phyloP scores from a whole-genome alignment of 2,888 invertebrate species.

The Tinea pellionella region DNA sequence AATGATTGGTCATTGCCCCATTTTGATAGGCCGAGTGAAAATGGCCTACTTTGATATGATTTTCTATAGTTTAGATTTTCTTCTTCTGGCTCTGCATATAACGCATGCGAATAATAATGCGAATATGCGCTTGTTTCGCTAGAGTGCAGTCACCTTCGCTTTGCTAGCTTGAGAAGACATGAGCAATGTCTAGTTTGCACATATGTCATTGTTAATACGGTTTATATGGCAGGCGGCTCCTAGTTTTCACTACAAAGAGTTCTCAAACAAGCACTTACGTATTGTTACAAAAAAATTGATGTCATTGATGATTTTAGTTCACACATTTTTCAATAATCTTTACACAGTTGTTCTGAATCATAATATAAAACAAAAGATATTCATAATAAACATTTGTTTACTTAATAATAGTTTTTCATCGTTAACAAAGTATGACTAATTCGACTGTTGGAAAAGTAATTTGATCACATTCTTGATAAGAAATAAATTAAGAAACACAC shows the following conservation, averaged over 20 bases:
- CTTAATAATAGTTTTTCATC: neutral
- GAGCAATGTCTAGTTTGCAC: no score
- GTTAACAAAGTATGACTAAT: neutral
- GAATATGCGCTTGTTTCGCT: no score
- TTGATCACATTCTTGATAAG: neutral
- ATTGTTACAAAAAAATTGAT: neutral
- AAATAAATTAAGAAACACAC: neutral
- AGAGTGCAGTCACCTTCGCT: no score
- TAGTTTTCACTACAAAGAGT: no score
- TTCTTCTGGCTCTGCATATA: no score
- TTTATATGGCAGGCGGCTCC: no score
- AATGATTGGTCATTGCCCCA: neutral
- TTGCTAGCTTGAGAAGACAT: no score
- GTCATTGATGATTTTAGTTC: neutral
- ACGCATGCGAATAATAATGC: no score
- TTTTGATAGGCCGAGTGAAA: neutral
- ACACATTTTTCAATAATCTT: neutral
- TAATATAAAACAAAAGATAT: neutral
- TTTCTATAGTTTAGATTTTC: neutral
- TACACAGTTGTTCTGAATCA: neutral
- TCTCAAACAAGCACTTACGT: no score
- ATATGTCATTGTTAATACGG: no score
- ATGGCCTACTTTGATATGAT: neutral
- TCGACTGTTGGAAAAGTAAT: neutral
- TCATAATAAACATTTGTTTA: conserved; percentile 1